Base-by-base conservation (phyloP, 2,888 invertebrate species). In the Agonopterix subpropinquella region DNA sequence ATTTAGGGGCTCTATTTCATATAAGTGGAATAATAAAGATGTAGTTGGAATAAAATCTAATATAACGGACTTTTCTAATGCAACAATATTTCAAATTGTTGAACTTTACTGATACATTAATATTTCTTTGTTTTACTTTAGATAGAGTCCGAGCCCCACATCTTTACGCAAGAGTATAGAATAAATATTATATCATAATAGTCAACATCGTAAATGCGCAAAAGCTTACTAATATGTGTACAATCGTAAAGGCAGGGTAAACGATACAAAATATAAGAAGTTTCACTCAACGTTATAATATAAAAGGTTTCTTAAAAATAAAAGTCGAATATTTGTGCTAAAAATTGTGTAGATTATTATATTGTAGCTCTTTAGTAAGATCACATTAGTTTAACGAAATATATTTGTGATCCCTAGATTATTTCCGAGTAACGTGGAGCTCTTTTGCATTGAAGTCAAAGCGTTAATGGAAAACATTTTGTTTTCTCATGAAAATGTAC, bases 161-260 rank as follows among this genome's bases (percentile, higher is more conserved):
- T 41, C 56, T 43, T 60, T 52, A 52, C 64, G 73, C 73, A 71
- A 52, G 60, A 61, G 57, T 67, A 68, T 65, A 72, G 65, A 72
- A 58, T 58, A 64, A 73, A 57, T 58, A 54, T 70, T 72, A 76
- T 80, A 80, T 77, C 69, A 67, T 73, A 85, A 80, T 84, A 86
- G 79, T 86, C 83, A 88, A 88, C 87, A 85, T 84, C 74, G 84
- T 87, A 87, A 82, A 87, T 78, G 80, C 79, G 69, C 78, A 85
- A 80, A 86, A 85, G 84, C 85, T 82, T 83, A 78, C 60, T 73
- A 75, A 64, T 71, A 71, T 62, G 64, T 70, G 65, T 73, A 77
- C 62, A 59, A 70, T 73, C 63, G 57, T 73, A 80, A 67, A 80
- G 74, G 77, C 75, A 72, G 77, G 75, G 79, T 83, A 83, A 85